phyloP scores from a whole-genome alignment of 2,113 vertebrate species.

The Anseranas semipalmata region DNA sequence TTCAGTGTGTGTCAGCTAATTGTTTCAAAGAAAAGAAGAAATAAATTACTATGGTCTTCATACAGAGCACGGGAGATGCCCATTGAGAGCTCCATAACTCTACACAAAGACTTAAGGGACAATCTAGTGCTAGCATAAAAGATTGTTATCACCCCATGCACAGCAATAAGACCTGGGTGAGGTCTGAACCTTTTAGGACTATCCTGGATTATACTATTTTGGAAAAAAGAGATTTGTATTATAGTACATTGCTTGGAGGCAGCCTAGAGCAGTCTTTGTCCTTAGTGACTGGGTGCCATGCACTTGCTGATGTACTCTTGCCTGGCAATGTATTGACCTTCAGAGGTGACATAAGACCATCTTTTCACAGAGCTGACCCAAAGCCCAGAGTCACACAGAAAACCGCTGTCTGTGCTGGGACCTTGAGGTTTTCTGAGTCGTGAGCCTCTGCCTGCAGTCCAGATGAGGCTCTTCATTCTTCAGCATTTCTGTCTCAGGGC shows the following conservation, averaged over 20 bases:
- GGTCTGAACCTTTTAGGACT: background rate
- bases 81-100: background rate
- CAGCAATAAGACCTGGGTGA: background rate
- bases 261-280: background rate
- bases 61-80: background rate
- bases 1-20: background rate
- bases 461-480: no score
- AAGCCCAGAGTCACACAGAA: no score
- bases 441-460: no score
- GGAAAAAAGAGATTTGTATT: background rate
- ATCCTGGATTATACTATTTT: background rate
- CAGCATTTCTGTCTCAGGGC: background rate
- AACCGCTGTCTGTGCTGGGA: no score
- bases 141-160: background rate
- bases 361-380: no score
- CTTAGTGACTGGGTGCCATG: background rate
- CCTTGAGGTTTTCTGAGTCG: background rate
- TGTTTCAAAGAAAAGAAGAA: background rate
- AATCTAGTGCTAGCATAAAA: background rate
- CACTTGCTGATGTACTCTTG: background rate
- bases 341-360: background rate
- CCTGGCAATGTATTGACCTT: background rate
- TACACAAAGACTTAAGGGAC: background rate
- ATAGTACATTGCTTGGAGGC: background rate
- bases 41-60: accelerated